Evolutionary conservation across 2,797 vertebrate genomes (phyloP).

Genomic region (Diceros bicornis): DNA sequence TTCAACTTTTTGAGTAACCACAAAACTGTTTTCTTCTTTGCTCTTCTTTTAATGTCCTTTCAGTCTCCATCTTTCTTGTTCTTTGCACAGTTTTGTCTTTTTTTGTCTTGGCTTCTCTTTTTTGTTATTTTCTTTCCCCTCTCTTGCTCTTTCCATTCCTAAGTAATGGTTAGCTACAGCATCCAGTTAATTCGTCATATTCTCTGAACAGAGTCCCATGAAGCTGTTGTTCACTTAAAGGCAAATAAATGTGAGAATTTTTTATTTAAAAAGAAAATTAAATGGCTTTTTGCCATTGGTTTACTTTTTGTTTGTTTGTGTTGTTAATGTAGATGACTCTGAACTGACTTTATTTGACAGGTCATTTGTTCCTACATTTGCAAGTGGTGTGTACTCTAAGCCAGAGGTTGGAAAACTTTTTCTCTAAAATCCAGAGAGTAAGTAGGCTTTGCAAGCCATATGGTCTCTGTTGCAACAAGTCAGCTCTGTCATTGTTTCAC

Average conservation of each 20-base stretch:
- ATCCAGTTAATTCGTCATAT: not conserved
- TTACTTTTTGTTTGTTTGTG: not conserved
- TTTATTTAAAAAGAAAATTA: not conserved
- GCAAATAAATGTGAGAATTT: not conserved
- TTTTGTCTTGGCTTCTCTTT: not conserved
- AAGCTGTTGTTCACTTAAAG: not conserved
- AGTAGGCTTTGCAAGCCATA: not conserved
- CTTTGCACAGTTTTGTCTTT: not conserved
- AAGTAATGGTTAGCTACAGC: not conserved
- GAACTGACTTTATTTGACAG: not conserved
- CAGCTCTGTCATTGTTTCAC: not conserved
- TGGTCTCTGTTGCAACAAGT: not conserved
- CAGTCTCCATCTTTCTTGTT: not conserved
- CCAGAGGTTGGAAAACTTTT: not conserved
- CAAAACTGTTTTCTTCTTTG: not conserved
- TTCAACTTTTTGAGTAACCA: not conserved
- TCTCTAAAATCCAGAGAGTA: not conserved
- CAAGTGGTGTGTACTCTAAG: not conserved
- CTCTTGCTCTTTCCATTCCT: not conserved
- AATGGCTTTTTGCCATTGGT: not conserved
- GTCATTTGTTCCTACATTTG: not conserved
- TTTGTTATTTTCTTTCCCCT: not conserved
- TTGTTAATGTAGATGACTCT: not conserved
- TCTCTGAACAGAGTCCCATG: not conserved
- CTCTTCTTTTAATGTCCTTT: not conserved